Base-by-base conservation (phyloP, 1,140 invertebrate genomes). In the Agraylea sexmaculata region DNA sequence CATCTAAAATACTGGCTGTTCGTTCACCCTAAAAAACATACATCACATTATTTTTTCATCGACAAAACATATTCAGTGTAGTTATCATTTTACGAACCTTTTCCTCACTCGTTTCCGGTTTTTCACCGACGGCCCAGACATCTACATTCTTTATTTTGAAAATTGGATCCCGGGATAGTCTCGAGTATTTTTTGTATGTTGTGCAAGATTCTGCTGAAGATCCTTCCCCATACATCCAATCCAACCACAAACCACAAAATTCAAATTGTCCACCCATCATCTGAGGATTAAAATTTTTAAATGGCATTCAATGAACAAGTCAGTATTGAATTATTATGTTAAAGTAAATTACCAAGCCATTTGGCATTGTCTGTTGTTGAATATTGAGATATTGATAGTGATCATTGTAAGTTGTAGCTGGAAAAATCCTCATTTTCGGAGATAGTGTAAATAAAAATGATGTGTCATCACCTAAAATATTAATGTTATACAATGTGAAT, bases 371-470 rank as follows among this genome's bases (percentile, higher is more conserved):
- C 60, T 89, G 80, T 50, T 90, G 86, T 53, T 87, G 77, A 40
- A 81, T 64, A 65, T 93, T 93, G 22, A 93, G 70, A 65, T 93
- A 94, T 59, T 89, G 83, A 64, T 79, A 93, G 55, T 94, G 83
- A 47, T 83, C 72, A 62, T 93, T 93, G 58, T 83, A 90, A 1
- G 74, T 77, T 1, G 85, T 86, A 0, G 84, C 59, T 1, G 65
- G 67, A 54, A 86, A 93, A 2, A 82, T 68, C 16, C 77, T 63
- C 70, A 88, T 86, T 30, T 76, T 68, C 12, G 89, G 88, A 23
- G 74, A 68, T 21, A 91, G 62, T 13, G 80, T 80, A 59, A 91
- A 93, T 6, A 93, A 59, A 61, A 92, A 89, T 41, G 81, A 80
- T 10, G 71, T 69, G 34, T 80, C 71, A 50, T 78, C 71, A 25